phyloP scores from a whole-genome alignment of 2,888 invertebrate species.

The Trichacis sp. region DNA sequence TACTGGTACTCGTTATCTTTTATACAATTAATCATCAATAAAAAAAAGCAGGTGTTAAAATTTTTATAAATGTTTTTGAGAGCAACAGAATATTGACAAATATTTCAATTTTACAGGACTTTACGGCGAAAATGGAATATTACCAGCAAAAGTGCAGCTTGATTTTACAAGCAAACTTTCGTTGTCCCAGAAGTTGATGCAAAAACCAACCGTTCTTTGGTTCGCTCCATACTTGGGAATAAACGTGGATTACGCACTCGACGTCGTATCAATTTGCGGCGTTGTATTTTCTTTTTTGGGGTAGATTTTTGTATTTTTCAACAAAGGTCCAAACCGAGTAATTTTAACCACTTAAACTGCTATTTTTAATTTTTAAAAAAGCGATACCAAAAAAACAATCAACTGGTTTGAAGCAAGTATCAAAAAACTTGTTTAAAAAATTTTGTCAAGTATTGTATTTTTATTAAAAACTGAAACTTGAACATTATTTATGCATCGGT shows the following conservation, averaged over 20 bases:
- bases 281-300: slow-evolving; percentile 77
- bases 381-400: no score
- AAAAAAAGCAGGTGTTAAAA: no score
- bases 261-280: slow-evolving; percentile 76
- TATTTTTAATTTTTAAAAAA: no score
- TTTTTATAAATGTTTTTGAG: background rate
- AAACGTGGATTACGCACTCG: slow-evolving; percentile 77
- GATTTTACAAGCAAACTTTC: slow-evolving; percentile 68
- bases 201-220: slow-evolving; percentile 78
- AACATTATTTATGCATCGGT: no score
- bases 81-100: background rate
- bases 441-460: no score
- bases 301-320: slow-evolving; percentile 60
- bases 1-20: no score
- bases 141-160: slow-evolving; percentile 73
- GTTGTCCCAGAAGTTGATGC: slow-evolving; percentile 72
- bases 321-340: no score
- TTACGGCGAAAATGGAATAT: slow-evolving; percentile 81
- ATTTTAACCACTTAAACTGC: no score
- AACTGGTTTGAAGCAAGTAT: no score
- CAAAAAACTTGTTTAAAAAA: no score
- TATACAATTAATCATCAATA: no score
- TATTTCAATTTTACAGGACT: slow-evolving; percentile 71
- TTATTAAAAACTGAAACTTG: no score
- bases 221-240: slow-evolving; percentile 76